These are phyloP conservation scores for Thermophis baileyi DNA, from an alignment of 2,113 vertebrate genomes.

Conservation along the genomic window DNA sequence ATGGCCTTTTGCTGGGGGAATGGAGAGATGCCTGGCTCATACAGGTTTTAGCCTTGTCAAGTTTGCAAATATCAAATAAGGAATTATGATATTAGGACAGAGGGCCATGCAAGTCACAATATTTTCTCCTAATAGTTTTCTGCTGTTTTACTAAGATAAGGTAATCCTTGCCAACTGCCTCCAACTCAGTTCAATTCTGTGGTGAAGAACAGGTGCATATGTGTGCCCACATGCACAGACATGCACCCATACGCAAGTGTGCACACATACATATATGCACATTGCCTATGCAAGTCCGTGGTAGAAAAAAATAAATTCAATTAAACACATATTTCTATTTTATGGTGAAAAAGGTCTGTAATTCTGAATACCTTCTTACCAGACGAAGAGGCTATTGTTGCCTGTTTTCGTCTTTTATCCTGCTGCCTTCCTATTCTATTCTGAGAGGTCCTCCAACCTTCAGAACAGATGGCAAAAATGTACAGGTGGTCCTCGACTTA, in stretches of 20 bases:
- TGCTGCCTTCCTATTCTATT: not conserved
- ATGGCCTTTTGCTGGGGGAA: not conserved
- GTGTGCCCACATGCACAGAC: not conserved
- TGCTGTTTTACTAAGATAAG: constrained; percentile 40
- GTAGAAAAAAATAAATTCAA: not conserved
- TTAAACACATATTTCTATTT: not conserved
- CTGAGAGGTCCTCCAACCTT: not conserved
- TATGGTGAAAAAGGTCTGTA: not conserved
- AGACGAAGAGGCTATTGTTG: not conserved
- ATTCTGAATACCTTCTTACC: not conserved
- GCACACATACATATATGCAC: not conserved
- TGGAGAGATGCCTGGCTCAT: not conserved
- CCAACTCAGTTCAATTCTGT: not conserved
- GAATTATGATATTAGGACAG: rapidly evolving
- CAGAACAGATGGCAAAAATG: not conserved
- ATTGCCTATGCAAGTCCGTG: rapidly evolving
- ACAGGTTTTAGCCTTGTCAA: not conserved
- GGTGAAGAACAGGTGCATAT: not conserved
- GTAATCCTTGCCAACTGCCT: constrained; percentile 8
- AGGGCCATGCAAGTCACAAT: not conserved
- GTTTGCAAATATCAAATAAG: not conserved
- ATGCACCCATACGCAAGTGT: not conserved
- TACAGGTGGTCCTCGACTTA: not conserved
- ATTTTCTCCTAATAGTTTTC: not conserved
- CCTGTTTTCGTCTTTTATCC: not conserved